Evolutionary conservation across 2,888 invertebrate species (phyloP).

Genomic region (Euspilapteryx auroguttella): DNA sequence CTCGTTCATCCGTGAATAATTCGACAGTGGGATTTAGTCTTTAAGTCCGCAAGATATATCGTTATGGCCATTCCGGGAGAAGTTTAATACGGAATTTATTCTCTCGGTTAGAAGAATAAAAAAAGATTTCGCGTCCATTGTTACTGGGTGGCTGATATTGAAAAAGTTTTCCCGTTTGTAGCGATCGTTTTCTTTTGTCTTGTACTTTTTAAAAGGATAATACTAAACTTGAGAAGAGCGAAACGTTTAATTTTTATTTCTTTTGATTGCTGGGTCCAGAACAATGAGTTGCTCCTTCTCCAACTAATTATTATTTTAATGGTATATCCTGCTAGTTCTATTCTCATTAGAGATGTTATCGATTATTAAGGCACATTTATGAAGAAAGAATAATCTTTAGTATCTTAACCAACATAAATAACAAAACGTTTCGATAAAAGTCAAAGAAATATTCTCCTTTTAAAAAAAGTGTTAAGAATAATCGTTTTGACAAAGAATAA

Average conservation of each 20-base stretch:
- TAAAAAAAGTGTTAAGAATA: too few relatives aligned
- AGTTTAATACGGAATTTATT: slow-evolving; percentile 33
- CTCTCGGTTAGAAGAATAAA: slow-evolving; percentile 17
- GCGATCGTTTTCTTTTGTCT: slow-evolving; percentile 28
- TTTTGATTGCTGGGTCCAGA: background rate
- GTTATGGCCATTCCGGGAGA: slow-evolving; percentile 20
- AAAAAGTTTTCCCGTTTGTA: slow-evolving; percentile 36
- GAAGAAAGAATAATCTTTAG: too few relatives aligned
- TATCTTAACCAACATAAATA: too few relatives aligned
- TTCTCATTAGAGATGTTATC: too few relatives aligned
- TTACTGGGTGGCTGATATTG: slow-evolving; percentile 33
- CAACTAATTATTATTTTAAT: too few relatives aligned
- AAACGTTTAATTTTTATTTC: slow-evolving; percentile 2
- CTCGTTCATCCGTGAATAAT: slow-evolving; percentile 16
- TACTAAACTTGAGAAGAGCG: slow-evolving; percentile 20
- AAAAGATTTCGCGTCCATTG: slow-evolving; percentile 30
- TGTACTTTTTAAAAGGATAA: slow-evolving; percentile 28
- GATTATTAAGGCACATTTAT: too few relatives aligned
- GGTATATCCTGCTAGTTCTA: too few relatives aligned
- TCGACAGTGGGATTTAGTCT: slow-evolving; percentile 10
- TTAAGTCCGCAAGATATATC: slow-evolving; percentile 18
- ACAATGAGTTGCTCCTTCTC: too few relatives aligned
- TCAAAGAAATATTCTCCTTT: too few relatives aligned
- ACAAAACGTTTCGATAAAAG: too few relatives aligned
- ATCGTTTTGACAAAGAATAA: too few relatives aligned